Base-by-base conservation (phyloP, 23 tunicate species). In the Trididemnum miniatum region DNA sequence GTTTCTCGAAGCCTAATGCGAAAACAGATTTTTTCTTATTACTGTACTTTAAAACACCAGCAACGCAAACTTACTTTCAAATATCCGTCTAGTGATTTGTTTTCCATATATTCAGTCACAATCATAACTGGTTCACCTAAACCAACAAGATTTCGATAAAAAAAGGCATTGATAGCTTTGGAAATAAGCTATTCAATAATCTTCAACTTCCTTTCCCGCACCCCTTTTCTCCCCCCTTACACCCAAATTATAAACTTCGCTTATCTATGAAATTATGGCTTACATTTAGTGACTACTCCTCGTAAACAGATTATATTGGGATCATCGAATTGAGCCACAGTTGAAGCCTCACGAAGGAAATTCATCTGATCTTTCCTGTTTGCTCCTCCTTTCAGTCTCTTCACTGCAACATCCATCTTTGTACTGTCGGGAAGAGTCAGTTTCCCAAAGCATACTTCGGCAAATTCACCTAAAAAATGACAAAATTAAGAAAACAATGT, bases 281-380 rank as follows among this genome's bases (percentile, higher is more conserved):
- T 31, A 96, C 92, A 35, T 87, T 76, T 74, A 2, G 89, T 91
- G 33, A 96, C 94, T 31, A 91, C 99, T 50, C 99, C 99, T 80
- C 80, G 81, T 31, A 96, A 77, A 28, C 72, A 71, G 57, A 96
- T 75, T 3, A 96, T 75, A 65, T 93, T 93, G 20, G 89, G 89
- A 54, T 93, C 83, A 27, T 88, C 59, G 71, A 93, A 93, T 77
- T 93, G 93, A 2, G 98, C 89, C 87, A 93, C 80, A 32, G 89
- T 88, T 1, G 84, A 80, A 20, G 93, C 98, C 67, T 93, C 98
- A 27, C 82, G 84, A 33, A 93, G 72, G 65, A 93, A 93, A 76
- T 93, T 93, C 1, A 49, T 40, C 66, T 83, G 78, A 34, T 92
- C 97, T 51, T 81, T 71, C 28, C 30, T 65, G 1, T 82, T 52